Percentiles rank a stretch among this genome's conserved stretches.
phyloP scores from a whole-genome alignment of 2,797 vertebrate genomes.

The Coendou prehensilis region DNA sequence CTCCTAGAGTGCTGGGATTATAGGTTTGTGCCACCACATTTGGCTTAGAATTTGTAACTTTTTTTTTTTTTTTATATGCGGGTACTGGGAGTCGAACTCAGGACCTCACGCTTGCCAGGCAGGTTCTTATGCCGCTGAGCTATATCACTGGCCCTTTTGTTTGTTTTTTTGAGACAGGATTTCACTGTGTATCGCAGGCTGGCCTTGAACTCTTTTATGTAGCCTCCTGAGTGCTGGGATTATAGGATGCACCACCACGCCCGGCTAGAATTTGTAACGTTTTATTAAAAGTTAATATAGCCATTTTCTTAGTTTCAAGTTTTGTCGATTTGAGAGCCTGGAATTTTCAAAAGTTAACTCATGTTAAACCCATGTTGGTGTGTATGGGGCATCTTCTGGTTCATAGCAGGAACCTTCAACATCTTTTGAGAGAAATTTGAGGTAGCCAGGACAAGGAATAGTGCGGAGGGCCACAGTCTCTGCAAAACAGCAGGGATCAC shows the following conservation, averaged over 20 bases:
- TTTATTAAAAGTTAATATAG: not conserved
- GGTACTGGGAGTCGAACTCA: too few relatives aligned
- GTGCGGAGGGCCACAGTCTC: not conserved
- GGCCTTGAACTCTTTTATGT: not conserved
- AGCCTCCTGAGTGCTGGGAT: not conserved
- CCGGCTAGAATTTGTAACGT: not conserved
- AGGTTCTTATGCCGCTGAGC: too few relatives aligned
- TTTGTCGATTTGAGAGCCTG: slow-evolving; percentile 52
- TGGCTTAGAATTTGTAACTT: not conserved
- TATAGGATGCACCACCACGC: not conserved
- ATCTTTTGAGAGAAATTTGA: not conserved
- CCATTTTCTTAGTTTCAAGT: slow-evolving; percentile 31
- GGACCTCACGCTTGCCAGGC: too few relatives aligned
- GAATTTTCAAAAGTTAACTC: slow-evolving; percentile 20
- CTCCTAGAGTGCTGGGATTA: not conserved
- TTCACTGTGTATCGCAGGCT: not conserved
- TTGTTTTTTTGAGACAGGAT: not conserved
- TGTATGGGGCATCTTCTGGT: not conserved
- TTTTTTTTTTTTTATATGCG: not conserved
- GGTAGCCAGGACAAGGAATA: not conserved
- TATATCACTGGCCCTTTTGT: too few relatives aligned
- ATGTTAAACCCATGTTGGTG: not conserved
- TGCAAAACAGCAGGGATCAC: not conserved
- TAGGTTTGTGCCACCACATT: not conserved
- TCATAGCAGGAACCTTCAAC: not conserved